Base-by-base conservation (phyloP, 2,797 vertebrate species). In the Scolopax bukidnonensis region DNA sequence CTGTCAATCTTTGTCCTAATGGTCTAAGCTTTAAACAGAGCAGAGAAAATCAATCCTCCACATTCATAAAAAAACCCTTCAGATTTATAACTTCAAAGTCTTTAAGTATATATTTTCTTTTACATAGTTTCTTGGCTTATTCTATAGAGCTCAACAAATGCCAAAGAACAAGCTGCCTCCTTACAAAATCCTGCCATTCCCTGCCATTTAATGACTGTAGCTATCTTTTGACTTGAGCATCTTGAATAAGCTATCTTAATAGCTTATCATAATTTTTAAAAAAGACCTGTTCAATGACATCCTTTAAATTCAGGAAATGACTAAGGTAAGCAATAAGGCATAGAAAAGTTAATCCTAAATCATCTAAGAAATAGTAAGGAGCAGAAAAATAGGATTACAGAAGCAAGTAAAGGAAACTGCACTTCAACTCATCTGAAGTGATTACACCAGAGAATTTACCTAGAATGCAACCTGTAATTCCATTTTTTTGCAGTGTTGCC, bases 401-500 rank as follows among this genome's bases (percentile, higher is more conserved):
- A 95, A 94, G 9, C 27, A 74, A 89, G 56, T 65, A 68, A 51
- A 74, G 56, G 64, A 89, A 96, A 95, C 63, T 59, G 65, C 48
- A 74, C 71, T 96, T 95, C 45, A 6, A 93, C 48, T 70, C 74
- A 70, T 82, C 71, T 94, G 64, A 84, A 89, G 77, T 95, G 90
- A 91, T 96, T 96, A 74, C 74, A 77, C 83, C 57, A 96, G 70
- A 96, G 89, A 97, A 92, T 83, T 83, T 90, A 94, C 86, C 91
- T 90, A 96, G 85, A 96, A 87, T 87, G 57, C 48, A 93, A 73
- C 59, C 53, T 89, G 67, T 87, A 93, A 96, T 94, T 95, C 90
- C 4, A 59, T 69, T 91, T 95, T 96, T 93, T 86, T 81, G 91
- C 91, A 92, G 74, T 16, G 70, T 64, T 14, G 13, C 14, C 48